Conservation (phyloP, 2,888 invertebrate genomes). For the Habroteleia sp. region DNA sequence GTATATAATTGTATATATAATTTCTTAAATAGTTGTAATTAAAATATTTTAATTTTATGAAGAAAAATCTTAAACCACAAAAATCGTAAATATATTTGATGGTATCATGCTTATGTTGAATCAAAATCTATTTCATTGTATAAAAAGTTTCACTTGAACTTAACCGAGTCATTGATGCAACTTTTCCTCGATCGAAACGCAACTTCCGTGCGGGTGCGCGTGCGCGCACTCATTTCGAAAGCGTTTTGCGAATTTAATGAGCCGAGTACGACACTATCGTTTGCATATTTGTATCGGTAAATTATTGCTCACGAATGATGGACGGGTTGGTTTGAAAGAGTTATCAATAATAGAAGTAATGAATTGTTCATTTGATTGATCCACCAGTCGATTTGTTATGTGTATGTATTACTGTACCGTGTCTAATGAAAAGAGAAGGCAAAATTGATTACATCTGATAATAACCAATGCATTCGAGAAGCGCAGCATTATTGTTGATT, state of each 20-base stretch:
- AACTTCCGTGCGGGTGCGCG: slow-evolving; percentile 25
- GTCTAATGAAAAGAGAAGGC: slow-evolving; percentile 24
- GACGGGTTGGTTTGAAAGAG: not conserved
- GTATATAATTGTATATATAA: no score
- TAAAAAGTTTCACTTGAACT: slow-evolving; percentile 21
- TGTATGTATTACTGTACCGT: slow-evolving; percentile 10
- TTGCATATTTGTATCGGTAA: slow-evolving; percentile 49
- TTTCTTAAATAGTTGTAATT: no score
- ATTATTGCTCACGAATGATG: slow-evolving; percentile 17
- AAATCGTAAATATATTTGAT: no score
- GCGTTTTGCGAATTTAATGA: slow-evolving; percentile 55
- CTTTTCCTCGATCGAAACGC: slow-evolving; percentile 30
- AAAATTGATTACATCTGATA: slow-evolving; percentile 17
- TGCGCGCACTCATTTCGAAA: slow-evolving; percentile 42
- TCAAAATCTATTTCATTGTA: no score
- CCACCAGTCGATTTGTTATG: slow-evolving; percentile 20
- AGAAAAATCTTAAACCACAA: no score
- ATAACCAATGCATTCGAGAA: no score
- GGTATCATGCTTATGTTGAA: no score
- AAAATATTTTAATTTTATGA: no score
- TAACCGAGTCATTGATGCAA: slow-evolving; percentile 26
- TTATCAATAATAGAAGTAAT: slow-evolving; percentile 36
- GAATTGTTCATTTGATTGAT: slow-evolving; percentile 30
- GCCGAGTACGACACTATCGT: slow-evolving; percentile 25
- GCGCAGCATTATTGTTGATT: not conserved